A percentile compares a stretch with the other conserved stretches of the same genome.
These are phyloP conservation scores for Caenorhabditis zanzibari DNA, from an alignment of 2,888 invertebrate species.

Conservation along the genomic window DNA sequence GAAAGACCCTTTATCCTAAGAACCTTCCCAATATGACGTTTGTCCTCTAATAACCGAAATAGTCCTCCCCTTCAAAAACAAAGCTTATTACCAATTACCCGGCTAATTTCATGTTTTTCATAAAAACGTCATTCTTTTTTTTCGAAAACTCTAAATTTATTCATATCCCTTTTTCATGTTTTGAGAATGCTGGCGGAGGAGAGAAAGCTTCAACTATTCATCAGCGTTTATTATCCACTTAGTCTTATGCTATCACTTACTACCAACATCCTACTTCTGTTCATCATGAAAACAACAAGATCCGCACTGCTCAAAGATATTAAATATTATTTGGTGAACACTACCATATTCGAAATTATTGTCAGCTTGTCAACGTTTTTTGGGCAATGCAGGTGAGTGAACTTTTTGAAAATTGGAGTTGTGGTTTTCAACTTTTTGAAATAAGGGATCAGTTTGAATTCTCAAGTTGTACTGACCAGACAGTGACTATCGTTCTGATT, in stretches of 20 bases:
- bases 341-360: constrained; percentile 43
- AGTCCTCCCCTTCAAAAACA: not conserved
- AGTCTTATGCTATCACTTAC: constrained; percentile 24
- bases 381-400: constrained; percentile 54
- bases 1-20: not conserved
- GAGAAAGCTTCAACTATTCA: constrained; percentile 25
- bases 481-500: no score
- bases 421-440: no score
- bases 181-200: constrained; percentile 35
- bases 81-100: constrained; percentile 10
- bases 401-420: no score
- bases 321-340: constrained; percentile 50
- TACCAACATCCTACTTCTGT: constrained; percentile 23
- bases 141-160: not conserved
- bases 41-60: not conserved
- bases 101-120: not conserved
- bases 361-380: constrained; percentile 41
- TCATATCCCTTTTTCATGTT: constrained; percentile 1
- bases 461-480: no score
- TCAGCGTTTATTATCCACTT: constrained; percentile 38
- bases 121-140: not conserved
- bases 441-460: no score
- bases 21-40: not conserved
- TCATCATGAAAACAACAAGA: constrained; percentile 47
- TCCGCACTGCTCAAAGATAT: constrained; percentile 47